A percentile compares a stretch with the other conserved stretches of the same genome.
These are phyloP conservation scores for Idaea straminata DNA, from an alignment of 2,888 invertebrate species.

Conservation along the genomic window DNA sequence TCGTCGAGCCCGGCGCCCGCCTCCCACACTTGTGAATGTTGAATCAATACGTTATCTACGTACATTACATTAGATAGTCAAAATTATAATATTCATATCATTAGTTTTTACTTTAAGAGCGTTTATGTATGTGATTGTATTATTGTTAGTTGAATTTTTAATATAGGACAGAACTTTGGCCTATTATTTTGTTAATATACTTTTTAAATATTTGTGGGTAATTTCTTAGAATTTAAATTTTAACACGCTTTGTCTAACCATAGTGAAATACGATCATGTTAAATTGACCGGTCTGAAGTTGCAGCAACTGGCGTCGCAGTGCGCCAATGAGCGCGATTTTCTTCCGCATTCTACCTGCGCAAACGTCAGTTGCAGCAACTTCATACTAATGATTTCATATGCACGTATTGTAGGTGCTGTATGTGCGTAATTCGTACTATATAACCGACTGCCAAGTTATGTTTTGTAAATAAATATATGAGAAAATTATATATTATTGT, in stretches of 20 bases:
- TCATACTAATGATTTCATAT: neutral
- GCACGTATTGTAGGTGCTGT: conserved; percentile 51
- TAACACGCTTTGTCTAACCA: conserved; percentile 65
- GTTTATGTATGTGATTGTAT: conserved; percentile 55
- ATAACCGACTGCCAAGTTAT: conserved; percentile 61
- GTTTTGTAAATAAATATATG: conserved; percentile 66
- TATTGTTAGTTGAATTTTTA: conserved; percentile 59
- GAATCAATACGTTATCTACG: conserved; percentile 50
- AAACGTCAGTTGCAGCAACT: neutral
- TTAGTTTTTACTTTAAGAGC: conserved; percentile 77
- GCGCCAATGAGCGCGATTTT: neutral
- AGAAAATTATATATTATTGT: conserved; percentile 56
- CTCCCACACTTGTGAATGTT: conserved; percentile 39
- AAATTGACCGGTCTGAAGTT: neutral
- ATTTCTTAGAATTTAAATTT: conserved; percentile 54
- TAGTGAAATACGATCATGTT: conserved; percentile 34
- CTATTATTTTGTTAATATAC: conserved; percentile 60
- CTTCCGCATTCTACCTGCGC: neutral
- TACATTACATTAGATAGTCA: conserved; percentile 71
- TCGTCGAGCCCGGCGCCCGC: conserved; percentile 42
- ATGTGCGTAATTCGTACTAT: conserved; percentile 39
- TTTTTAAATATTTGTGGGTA: conserved; percentile 43
- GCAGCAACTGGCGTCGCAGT: neutral
- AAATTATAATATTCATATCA: conserved; percentile 79
- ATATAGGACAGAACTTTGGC: conserved; percentile 62